Base-by-base conservation (phyloP, 2,797 vertebrate species). In the Limosa lapponica region DNA sequence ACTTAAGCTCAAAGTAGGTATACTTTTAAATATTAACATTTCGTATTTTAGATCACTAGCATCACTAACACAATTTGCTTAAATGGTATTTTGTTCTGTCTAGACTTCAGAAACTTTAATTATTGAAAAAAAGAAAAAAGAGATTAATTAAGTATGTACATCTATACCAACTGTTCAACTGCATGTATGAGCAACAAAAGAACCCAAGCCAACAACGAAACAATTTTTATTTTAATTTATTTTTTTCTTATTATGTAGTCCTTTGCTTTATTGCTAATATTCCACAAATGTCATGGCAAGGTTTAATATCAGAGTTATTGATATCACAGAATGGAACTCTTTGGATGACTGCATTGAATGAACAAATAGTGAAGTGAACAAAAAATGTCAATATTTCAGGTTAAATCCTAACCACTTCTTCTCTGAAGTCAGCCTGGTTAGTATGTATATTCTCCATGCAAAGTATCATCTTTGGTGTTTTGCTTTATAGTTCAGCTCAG, bases 191-290 rank as follows among this genome's bases (percentile, higher is more conserved):
- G 55, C 13, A 72, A 4, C 2, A 78, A 73, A 87, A 85, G 32
- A 36, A 0, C 1, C 3, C 8, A 71, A 36, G 2, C 2, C 19
- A 46, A n/a, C 5, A 55, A 46, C 1, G 1, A 46, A 32, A 59
- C 2, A 70, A 17, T 36, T 57, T 43, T 52, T 64, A 15, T 59
- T 82, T 82, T 44, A 36, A 23, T 13, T 12, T 51, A 0, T 16
- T 73, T 86, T 59, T 59, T 71, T 28, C 13, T 51, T 69, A 39
- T 34, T 71, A 24, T n/a, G 1, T 15, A 36, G 19, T 36, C 11
- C 7, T 66, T 80, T 77, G 5, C 14, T 81, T 95, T 85, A 44
- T 78, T 94, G 17, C 2, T 80, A 44, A 23, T 83, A 62, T 57
- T 80, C 13, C 5, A 24, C 59, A 92, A 82, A 48, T 58, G 18